Percentiles rank a stretch among this genome's conserved stretches.
Conservation (phyloP, 1,140 invertebrate genomes). For the Atopsyche davidsoni region DNA sequence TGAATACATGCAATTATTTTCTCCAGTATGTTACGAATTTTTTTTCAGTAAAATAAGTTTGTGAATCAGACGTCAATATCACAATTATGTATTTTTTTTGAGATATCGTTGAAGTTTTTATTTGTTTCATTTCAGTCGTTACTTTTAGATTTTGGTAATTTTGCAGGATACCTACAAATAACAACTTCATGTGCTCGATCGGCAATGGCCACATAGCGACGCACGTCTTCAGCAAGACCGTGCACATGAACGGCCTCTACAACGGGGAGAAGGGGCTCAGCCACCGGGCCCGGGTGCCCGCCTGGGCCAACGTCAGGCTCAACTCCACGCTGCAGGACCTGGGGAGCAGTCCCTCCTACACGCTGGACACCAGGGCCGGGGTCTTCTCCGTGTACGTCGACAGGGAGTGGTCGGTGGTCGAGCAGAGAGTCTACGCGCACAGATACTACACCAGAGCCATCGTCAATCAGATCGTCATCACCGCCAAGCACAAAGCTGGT, state of each 20-base stretch:
- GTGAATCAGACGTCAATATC: too few species aligned
- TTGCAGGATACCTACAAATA: constrained; percentile 45
- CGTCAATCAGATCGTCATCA: constrained; percentile 49
- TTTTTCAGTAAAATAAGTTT: too few species aligned
- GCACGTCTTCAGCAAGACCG: constrained; percentile 51
- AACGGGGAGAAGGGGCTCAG: constrained; percentile 49
- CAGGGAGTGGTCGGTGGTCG: constrained; percentile 43
- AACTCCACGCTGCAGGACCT: constrained; percentile 39
- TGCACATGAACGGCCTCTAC: constrained; percentile 54
- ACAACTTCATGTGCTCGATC: constrained; percentile 51
- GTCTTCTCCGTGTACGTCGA: constrained; percentile 43
- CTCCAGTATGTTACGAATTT: too few species aligned
- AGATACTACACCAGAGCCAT: constrained; percentile 51
- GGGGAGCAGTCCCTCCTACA: constrained; percentile 38
- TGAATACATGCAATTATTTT: too few species aligned
- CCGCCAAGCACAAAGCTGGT: constrained; percentile 27
- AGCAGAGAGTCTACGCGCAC: constrained; percentile 51
- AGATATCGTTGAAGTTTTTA: too few species aligned
- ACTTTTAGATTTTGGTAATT: neutral
- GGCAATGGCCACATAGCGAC: constrained; percentile 53
- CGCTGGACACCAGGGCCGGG: constrained; percentile 40
- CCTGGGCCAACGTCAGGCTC: constrained; percentile 50
- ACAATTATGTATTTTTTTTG: too few species aligned
- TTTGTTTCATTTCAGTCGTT: too few species aligned
- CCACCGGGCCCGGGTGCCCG: constrained; percentile 50